Percentiles rank a stretch among this genome's conserved stretches.
Evolutionary conservation across 2,113 vertebrate species (phyloP).

Genomic region (Apaloderma vittatum): DNA sequence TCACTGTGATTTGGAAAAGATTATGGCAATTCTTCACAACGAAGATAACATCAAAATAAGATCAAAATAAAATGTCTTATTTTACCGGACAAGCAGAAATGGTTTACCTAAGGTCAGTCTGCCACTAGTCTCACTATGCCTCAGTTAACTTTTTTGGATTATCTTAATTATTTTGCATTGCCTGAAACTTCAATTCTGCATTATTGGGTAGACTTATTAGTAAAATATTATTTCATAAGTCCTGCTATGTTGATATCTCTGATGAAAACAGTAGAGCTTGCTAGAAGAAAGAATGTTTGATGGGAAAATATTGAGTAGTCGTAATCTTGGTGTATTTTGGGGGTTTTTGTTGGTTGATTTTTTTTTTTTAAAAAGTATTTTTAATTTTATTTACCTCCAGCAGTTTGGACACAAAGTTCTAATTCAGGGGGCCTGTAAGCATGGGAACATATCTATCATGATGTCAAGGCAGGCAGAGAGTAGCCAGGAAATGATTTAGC

Average conservation of each 20-base stretch:
- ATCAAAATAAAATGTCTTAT: slow-evolving; percentile 8
- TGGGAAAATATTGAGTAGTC: background rate
- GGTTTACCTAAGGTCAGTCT: slow-evolving; percentile 6
- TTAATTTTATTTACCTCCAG: background rate
- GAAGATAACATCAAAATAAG: slow-evolving; percentile 14
- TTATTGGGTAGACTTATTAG: background rate
- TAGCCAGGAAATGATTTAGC: background rate
- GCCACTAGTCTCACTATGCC: slow-evolving; percentile 5
- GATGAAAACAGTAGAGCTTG: background rate
- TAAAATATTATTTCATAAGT: background rate
- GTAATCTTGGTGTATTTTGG: background rate
- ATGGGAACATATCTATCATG: background rate
- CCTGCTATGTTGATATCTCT: background rate
- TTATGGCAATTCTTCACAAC: slow-evolving; percentile 29
- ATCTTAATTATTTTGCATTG: background rate
- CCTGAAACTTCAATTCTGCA: background rate
- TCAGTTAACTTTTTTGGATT: slow-evolving; percentile 27
- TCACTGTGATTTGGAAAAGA: slow-evolving; percentile 35
- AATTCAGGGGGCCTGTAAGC: background rate
- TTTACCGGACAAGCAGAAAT: slow-evolving; percentile 34
- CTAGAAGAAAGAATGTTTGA: background rate
- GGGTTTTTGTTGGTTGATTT: no score
- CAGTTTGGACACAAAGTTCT: background rate
- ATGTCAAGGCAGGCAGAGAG: background rate
- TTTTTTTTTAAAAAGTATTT: background rate